Evolutionary conservation across 1,140 invertebrate species (phyloP).

Genomic region (Aphis craccivora): DNA sequence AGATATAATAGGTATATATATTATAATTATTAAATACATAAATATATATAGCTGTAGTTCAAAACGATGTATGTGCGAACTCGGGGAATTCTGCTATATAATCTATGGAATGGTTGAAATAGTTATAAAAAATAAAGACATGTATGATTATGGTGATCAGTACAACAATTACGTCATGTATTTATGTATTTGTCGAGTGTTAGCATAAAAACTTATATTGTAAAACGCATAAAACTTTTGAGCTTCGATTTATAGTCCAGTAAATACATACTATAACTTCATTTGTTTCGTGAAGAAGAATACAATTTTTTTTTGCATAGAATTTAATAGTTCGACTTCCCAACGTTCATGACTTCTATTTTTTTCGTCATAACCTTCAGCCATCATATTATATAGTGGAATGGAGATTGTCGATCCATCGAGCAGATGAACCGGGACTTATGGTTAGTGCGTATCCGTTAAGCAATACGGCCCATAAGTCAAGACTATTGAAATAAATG

Average conservation of each 20-base stretch:
- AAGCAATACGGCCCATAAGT: conserved; percentile 1
- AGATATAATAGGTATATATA: too few relatives aligned
- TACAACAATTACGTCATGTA: not conserved
- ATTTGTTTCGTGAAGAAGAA: not conserved
- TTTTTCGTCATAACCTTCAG: not conserved
- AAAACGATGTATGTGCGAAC: too few relatives aligned
- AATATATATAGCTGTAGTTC: too few relatives aligned
- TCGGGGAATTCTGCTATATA: too few relatives aligned
- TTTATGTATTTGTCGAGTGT: not conserved
- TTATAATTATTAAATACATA: too few relatives aligned
- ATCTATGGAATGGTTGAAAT: too few relatives aligned
- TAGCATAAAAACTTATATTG: not conserved
- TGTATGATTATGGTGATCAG: too few relatives aligned
- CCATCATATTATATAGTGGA: not conserved
- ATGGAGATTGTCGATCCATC: conserved; percentile 32
- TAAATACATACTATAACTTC: not conserved
- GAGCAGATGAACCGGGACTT: conserved; percentile 30
- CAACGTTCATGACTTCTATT: conserved; percentile 1
- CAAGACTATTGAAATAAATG: conserved; percentile 22
- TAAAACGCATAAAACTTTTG: not conserved
- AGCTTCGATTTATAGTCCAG: not conserved
- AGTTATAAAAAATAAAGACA: too few relatives aligned
- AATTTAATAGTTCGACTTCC: not conserved
- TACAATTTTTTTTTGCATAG: not conserved
- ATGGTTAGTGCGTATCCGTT: not conserved